phyloP scores from a whole-genome alignment of 2,113 vertebrate genomes.

The Triplophysa rosa region DNA sequence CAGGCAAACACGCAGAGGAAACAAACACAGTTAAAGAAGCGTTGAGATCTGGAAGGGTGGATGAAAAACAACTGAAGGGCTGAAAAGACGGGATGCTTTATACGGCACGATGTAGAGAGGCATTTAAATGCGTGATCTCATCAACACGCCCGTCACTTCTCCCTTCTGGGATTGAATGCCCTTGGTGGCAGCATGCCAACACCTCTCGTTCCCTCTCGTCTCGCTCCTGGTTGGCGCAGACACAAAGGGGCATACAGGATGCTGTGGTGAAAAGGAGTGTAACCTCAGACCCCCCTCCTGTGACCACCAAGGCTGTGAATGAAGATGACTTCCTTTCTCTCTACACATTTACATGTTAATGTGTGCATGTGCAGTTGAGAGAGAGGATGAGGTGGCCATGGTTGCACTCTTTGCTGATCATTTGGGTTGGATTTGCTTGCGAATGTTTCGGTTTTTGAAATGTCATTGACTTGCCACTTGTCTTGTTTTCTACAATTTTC shows the following conservation, averaged over 20 bases:
- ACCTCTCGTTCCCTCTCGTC: not conserved
- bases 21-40: conserved; percentile 6
- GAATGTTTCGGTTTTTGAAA: conserved; percentile 3
- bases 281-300: conserved; percentile 22
- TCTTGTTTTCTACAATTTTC: too few species aligned
- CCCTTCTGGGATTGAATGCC: conserved; percentile 38
- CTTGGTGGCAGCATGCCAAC: conserved; percentile 20
- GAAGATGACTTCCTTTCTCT: conserved; percentile 51
- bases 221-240: conserved; percentile 20
- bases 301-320: conserved; percentile 31
- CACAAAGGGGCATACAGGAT: conserved; percentile 41
- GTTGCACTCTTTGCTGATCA: conserved; percentile 4
- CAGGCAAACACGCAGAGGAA: conserved; percentile 6
- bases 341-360: not conserved
- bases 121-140: conserved; percentile 35
- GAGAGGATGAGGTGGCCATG: conserved; percentile 4
- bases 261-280: conserved; percentile 37
- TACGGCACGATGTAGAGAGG: conserved; percentile 11
- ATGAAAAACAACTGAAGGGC: conserved; percentile 41
- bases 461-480: not conserved
- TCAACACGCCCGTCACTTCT: conserved; percentile 24
- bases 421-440: conserved; percentile 18
- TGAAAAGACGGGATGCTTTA: conserved; percentile 23
- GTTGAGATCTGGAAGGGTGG: conserved; percentile 10
- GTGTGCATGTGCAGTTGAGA: conserved; percentile 8